Evolutionary conservation across 1,140 invertebrate species (phyloP).

Genomic region (Aphelenchoides fujianensis): DNA sequence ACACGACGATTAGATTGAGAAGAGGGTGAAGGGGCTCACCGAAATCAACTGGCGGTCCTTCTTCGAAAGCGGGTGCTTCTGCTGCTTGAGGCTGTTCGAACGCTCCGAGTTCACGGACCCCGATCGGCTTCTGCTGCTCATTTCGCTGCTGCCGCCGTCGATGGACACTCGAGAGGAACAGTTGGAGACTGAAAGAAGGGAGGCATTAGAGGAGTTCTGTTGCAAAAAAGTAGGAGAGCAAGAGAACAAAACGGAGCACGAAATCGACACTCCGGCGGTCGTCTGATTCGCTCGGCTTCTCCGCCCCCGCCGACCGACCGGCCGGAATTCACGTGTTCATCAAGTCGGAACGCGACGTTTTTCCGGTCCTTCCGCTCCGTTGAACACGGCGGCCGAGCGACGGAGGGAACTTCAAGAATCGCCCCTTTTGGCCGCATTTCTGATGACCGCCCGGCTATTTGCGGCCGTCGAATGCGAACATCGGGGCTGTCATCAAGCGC

Average conservation of each 20-base stretch:
- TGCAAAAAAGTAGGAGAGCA: background rate
- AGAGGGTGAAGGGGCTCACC: no score
- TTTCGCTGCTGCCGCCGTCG: background rate
- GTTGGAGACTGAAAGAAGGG: background rate
- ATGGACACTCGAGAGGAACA: background rate
- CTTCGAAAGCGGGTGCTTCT: slow-evolving; percentile 40
- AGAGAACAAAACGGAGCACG: background rate
- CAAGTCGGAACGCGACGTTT: background rate
- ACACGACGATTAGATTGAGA: background rate
- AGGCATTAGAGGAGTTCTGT: background rate
- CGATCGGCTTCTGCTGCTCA: no score
- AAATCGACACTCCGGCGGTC: background rate
- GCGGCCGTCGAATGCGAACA: no score
- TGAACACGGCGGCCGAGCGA: no score
- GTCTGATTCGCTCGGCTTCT: no score
- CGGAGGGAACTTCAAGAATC: no score
- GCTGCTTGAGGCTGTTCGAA: slow-evolving; percentile 25
- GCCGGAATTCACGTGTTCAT: background rate
- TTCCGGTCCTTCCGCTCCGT: background rate
- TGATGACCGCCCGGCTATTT: no score
- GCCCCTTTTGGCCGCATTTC: no score
- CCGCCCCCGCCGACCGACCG: no score
- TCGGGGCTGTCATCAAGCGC: no score
- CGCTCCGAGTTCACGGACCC: slow-evolving; percentile 28
- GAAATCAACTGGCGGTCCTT: slow-evolving; percentile 54